Conservation (phyloP, 2,888 invertebrate species). For the Rhodophaea formosa region DNA sequence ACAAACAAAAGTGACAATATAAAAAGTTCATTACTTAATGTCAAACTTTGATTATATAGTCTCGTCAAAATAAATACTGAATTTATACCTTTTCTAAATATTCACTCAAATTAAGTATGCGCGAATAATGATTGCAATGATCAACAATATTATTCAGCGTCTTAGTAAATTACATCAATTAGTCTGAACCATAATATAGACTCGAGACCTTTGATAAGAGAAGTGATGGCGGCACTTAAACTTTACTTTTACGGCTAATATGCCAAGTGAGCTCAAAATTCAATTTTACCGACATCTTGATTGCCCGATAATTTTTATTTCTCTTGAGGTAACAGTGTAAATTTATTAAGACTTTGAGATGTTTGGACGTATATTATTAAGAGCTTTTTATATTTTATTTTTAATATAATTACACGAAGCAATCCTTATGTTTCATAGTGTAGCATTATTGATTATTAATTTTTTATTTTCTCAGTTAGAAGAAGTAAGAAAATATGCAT, state of each 20-base stretch:
- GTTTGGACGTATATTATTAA: neutral
- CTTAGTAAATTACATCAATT: conserved; percentile 16
- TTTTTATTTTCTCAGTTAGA: too few relatives aligned
- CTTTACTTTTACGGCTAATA: conserved; percentile 12
- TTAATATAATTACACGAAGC: too few relatives aligned
- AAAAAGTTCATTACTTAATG: too few relatives aligned
- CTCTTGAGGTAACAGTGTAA: neutral
- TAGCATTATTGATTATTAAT: too few relatives aligned
- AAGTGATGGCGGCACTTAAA: conserved; percentile 14
- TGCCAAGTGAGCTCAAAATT: conserved; percentile 10
- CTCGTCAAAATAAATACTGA: too few relatives aligned
- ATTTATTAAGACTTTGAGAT: neutral
- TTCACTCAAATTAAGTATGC: neutral
- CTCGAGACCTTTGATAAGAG: conserved; percentile 12
- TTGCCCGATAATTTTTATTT: neutral
- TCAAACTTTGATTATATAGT: too few relatives aligned
- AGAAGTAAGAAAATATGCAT: too few relatives aligned
- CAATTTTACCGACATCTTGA: neutral
- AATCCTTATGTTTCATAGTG: too few relatives aligned
- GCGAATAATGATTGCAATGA: conserved; percentile 7
- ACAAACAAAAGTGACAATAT: too few relatives aligned
- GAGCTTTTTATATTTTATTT: neutral
- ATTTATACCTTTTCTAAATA: neutral
- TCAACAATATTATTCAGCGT: conserved; percentile 6
- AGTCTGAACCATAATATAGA: conserved; percentile 13